Conservation (phyloP, 2,888 invertebrate genomes). For the Rhamphomyia laevipes region DNA sequence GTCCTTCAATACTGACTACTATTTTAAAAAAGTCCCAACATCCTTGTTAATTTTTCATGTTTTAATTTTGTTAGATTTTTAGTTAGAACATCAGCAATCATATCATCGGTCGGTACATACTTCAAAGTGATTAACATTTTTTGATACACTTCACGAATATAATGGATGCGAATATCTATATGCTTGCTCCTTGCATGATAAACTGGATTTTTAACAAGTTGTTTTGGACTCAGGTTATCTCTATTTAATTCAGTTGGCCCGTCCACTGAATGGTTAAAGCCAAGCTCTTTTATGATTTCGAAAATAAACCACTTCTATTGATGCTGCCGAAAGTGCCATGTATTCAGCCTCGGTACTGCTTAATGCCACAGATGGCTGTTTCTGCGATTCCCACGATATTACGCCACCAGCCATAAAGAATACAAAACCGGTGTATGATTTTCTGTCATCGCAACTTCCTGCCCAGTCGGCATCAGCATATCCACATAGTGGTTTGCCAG, state of each 20-base stretch:
- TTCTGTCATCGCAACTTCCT: slow-evolving; percentile 4
- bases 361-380: slow-evolving; percentile 3
- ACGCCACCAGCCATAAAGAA: slow-evolving; percentile 6
- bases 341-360: slow-evolving; percentile 2
- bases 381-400: slow-evolving; percentile 6
- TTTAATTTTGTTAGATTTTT: too few relatives aligned
- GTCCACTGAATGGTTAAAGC: neutral
- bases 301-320: neutral
- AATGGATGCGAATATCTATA: too few relatives aligned
- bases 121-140: too few relatives aligned
- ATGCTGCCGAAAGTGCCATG: slow-evolving; percentile 4
- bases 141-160: too few relatives aligned
- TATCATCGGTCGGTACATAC: too few relatives aligned
- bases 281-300: neutral
- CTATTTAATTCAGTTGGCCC: neutral
- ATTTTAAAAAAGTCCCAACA: too few relatives aligned
- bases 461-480: slow-evolving; percentile 11
- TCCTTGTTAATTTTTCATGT: too few relatives aligned
- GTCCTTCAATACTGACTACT: too few relatives aligned
- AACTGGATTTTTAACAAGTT: slow-evolving; percentile 1
- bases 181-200: too few relatives aligned
- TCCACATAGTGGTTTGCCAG: neutral
- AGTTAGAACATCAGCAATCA: too few relatives aligned
- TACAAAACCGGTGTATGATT: slow-evolving; percentile 5
- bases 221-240: slow-evolving; percentile 1